Base-by-base conservation (phyloP, 2,113 vertebrate genomes). In the Corythoichthys haematopterus region DNA sequence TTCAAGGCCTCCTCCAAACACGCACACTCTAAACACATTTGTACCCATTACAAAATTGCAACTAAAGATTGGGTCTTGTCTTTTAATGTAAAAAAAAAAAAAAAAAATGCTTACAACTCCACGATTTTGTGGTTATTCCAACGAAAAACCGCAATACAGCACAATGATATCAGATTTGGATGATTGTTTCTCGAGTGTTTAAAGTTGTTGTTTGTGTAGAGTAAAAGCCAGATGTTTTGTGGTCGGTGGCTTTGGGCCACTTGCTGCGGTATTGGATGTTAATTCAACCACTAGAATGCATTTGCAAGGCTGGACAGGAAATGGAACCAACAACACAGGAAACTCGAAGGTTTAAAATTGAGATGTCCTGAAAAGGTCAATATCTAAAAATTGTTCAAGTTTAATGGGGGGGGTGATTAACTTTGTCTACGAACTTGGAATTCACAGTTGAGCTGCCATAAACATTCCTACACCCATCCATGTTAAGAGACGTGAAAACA, bases 261-360 rank as follows among this genome's bases (percentile, higher is more conserved):
- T 46, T 6, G 3, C 47, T 64, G 15, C 2, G 47, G 14, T 10
- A 2, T 51, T 51, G 35, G 63, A 50, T 64, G 28, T 16, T 16
- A 35, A 28, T 45, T 16, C 59, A 45, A 5, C 64, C 53, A n/a
- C 59, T n/a, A 64, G 43, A 68, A 58, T 48, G 47, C n/a, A 8
- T 50, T 20, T 28, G 16, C 20, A 15, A 70, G 28, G 10, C 16
- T 12, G 43, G 51, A 14, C 7, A 52, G 13, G 60, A 79, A 71
- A 61, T 33, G n/a, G 7, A 68, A 46, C 67, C 68, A 59, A 64
- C 33, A 33, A 66, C 63, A 65, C 53, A 6, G 53, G 47, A 69
- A 43, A 51, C 12, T 48, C 11, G 43, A 60, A 10, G 36, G 15
- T 16, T 48, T 46, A 62, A 50, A 43, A 52, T 10, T 57, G 16